Base-by-base conservation (phyloP, 1,140 invertebrate species). In the Adelges cooleyi region DNA sequence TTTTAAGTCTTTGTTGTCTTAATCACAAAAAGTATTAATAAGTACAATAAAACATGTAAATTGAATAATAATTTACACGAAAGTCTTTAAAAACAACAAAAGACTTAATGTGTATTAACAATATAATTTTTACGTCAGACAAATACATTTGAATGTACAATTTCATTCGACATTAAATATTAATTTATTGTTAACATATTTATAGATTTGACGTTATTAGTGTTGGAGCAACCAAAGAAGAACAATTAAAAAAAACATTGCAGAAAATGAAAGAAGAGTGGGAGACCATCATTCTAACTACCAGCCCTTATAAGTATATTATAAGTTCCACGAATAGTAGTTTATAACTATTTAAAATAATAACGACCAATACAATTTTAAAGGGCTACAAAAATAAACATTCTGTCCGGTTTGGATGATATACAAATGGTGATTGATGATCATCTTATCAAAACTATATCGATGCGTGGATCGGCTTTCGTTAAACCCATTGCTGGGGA, bases 381-480 rank as follows among this genome's bases (percentile, higher is more conserved):
- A 71, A 73, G 79, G 74, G 87, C 93, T 70, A 86, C 86, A 8
- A 85, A 84, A 1, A 85, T 89, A 2, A 77, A 77, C 66, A 91
- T 94, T 72, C 76, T 95, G 15, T 84, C 83, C 9, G 83, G 83
- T 33, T 75, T 93, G 29, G 90, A 94, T 74, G 90, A 94, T 70
- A 85, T 94, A 70, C 87, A 92, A 76, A 80, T 85, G 20, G 70
- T 93, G 29, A 76, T 95, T 11, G 91, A 95, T 74, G 90, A 94
- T 72, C 91, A 95, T 71, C 86, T 93, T 51, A 80, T 93, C 1
- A 91, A 91, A 75, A 89, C 89, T 10, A 81, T 93, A 71, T 84
- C 85, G 1, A 94, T 95, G 87, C 80, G 89, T 69, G 89, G 90
- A 6, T 94, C 90, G 0, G 88, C 90, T 2, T 95, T 92, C 75